Evolutionary conservation across 2,113 vertebrate genomes (phyloP), one percentile per base, ranked within the genome.

Genomic region (Saimiri boliviensis): DNA sequence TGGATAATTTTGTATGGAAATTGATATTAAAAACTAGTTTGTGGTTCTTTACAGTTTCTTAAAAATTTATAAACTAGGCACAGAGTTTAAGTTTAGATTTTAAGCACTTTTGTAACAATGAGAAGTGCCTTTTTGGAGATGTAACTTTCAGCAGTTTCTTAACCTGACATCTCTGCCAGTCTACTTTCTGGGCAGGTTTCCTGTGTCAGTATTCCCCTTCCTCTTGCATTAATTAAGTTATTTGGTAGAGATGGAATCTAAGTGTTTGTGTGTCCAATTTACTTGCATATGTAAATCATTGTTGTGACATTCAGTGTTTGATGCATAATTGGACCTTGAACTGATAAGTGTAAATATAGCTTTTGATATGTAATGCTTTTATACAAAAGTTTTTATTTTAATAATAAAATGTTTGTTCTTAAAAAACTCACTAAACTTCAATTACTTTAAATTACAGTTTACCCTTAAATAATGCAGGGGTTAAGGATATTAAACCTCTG

Each of bases 371-470:
- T 93, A 66, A 96, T 92, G 93, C 93, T 97, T 98, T 94, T 98
- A 97, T 98, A 98, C 40, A 98, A 97, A 97, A 1, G 12, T 97
- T 98, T 52, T 52, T 98, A 98, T 98, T 98, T 98, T 98, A 86
- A 97, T 98, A 99, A 98, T 99, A 98, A 99, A 96, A 58, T 27
- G 10, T 96, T 97, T 97, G 84, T 97, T 91, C 20, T 77, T 74
- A n/a, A 52, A 52, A 52, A 16, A 52, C 49, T 16, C 49, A 52
- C 49, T 52, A 52, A 52, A 52, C 63, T 93, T 90, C 73, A 63
- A 82, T 16, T 63, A 35, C 19, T n/a, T 63, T 79, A 52, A 85
- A 84, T 86, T 42, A 42, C 23, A 42, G 6, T 74, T 74, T 40
- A 42, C 71, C 71, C 23, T 74, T 42, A 42, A 74, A 42, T 11